Percentiles rank a stretch among this genome's conserved stretches.
Evolutionary conservation across 1,140 invertebrate species (phyloP).

Genomic region (Drepana arcuata): DNA sequence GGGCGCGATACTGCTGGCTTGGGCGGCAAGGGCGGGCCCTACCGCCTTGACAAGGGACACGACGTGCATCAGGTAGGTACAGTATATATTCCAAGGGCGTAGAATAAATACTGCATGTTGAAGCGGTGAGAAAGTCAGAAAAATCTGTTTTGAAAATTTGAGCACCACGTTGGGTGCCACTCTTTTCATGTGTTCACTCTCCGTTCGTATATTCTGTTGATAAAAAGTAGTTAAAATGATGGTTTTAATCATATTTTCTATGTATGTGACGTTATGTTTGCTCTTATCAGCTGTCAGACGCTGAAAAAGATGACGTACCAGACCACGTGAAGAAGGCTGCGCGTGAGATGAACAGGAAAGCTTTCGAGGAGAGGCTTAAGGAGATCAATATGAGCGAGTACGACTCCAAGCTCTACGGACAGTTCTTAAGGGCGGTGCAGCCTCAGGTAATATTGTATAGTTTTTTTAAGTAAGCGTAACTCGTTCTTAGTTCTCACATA

Average conservation of each 20-base stretch:
- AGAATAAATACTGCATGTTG: no score
- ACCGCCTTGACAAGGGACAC: constrained; percentile 93
- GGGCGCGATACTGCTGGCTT: constrained; percentile 94
- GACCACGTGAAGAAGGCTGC: constrained; percentile 92
- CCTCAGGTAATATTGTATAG: no score
- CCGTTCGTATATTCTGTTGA: no score
- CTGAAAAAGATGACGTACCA: constrained; percentile 92
- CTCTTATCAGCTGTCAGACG: constrained; percentile 86
- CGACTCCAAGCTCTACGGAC: constrained; percentile 90
- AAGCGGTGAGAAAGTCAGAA: no score
- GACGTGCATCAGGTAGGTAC: constrained; percentile 91
- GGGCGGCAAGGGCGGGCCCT: constrained; percentile 93
- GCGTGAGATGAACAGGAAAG: constrained; percentile 92
- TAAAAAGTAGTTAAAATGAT: no score
- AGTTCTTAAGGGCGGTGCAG: constrained; percentile 84
- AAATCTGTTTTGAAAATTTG: no score
- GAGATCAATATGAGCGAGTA: constrained; percentile 97
- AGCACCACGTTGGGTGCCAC: no score
- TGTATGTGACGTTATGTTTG: no score
- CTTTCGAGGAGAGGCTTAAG: constrained; percentile 89
- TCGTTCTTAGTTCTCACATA: no score
- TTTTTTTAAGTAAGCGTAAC: no score
- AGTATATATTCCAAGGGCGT: no score
- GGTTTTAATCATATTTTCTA: constrained; percentile 1
- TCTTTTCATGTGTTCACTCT: no score